Evolutionary conservation across 2,797 vertebrate species (phyloP).

Genomic region (Lacerta bilineata): DNA sequence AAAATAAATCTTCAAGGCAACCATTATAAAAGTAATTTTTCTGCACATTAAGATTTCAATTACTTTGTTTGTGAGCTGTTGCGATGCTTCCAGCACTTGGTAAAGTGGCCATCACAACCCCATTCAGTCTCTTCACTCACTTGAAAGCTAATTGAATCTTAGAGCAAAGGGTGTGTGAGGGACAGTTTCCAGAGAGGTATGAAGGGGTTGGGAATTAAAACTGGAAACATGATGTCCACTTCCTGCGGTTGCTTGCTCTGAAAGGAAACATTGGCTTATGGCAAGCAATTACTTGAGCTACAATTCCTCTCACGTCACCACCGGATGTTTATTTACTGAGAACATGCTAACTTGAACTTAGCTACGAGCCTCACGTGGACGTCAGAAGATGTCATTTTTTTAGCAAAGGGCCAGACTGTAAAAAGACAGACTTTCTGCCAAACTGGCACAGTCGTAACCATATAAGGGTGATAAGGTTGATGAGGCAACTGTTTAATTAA

Average conservation of each 20-base stretch:
- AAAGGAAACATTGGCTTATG: neutral
- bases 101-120: constrained; percentile 74
- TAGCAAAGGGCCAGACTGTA: rapidly evolving
- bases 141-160: constrained; percentile 72
- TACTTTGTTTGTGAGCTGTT: constrained; percentile 75
- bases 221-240: constrained; percentile 54
- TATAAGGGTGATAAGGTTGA: neutral
- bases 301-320: rapidly evolving
- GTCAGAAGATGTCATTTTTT: neutral
- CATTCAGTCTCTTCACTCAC: constrained; percentile 48
- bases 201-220: constrained; percentile 60
- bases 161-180: constrained; percentile 54
- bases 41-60: constrained; percentile 80
- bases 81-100: constrained; percentile 72
- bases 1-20: constrained; percentile 83
- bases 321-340: constrained; percentile 5
- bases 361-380: rapidly evolving
- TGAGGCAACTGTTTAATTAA: neutral
- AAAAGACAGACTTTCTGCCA: neutral
- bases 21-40: constrained; percentile 84
- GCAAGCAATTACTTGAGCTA: neutral
- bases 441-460: neutral
- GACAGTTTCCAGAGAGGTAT: constrained; percentile 67
- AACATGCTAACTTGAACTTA: neutral
- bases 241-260: constrained; percentile 5